Base-by-base conservation (phyloP, 2,888 invertebrate genomes). In the Parthenolecanium corni region DNA sequence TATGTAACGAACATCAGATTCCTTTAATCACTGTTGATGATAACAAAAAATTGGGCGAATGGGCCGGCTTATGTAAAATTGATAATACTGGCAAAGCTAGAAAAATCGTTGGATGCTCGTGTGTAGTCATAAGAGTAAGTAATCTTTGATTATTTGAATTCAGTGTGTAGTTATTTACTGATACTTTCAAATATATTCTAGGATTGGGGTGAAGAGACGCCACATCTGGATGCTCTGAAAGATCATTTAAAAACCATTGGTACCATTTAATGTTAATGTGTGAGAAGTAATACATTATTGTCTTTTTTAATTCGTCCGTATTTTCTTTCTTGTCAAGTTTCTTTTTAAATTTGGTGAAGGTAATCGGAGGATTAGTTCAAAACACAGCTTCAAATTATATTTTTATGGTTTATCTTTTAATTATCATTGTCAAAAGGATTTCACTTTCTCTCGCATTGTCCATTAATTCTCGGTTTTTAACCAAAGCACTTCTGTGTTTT, bases 31-130 rank as follows among this genome's bases (percentile, higher is more conserved):
- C 90, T 79, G 95, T 98, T 54, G 96, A 97, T 75, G 94, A 95
- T 77, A 97, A 96, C 80, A 97, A 97, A 78, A 95, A 95, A 74
- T 82, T 98, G 64, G 98, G 98, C 52, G 98, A 99, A 80, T 97
- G 97, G 96, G 91, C 95, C 52, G 98, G 98, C 68, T 83, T 98
- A 66, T 98, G 98, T 80, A 98, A 98, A 80, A 93, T 97, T 72
- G 98, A 99, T 80, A 94, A 90, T 73, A 94, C 96, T 70, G 98
- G 98, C 72, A 97, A 97, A 75, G 94, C 98, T 66, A 84, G 98
- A 70, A 99, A 99, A 80, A 92, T 97, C 68, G 95, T 96, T 69
- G 93, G 95, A 62, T 96, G 96, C 79, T 95, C 95, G 3, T 94
- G 94, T 74, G 95, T 96, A 66, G 97, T 97, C 66, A 90, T 97